These are phyloP conservation scores for Drosophila micromelanica DNA, from an alignment of 1,140 invertebrate species.

Conservation along the genomic window DNA sequence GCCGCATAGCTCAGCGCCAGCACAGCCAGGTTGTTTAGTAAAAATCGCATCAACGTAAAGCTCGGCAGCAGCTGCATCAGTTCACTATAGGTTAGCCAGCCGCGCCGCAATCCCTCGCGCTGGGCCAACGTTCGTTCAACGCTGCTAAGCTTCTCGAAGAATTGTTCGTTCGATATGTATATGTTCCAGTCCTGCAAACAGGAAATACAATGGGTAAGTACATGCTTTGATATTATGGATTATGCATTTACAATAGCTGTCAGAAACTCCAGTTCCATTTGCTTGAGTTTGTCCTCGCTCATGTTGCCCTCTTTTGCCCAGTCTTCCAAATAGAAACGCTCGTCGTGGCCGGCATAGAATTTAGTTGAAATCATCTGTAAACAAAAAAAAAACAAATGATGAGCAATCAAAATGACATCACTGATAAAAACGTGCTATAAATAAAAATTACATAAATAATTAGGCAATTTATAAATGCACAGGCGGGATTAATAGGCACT, in stretches of 20 bases:
- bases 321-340: constrained; percentile 93
- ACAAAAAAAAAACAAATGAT: constrained; percentile 27
- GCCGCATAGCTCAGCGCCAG: constrained; percentile 90
- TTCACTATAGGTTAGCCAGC: constrained; percentile 95
- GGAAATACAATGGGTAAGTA: constrained; percentile 11
- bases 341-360: constrained; percentile 96
- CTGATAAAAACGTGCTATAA: not conserved
- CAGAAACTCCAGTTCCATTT: constrained; percentile 94
- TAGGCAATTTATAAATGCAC: not conserved
- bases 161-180: constrained; percentile 89
- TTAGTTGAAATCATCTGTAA: constrained; percentile 97
- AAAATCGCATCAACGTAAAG: constrained; percentile 85
- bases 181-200: constrained; percentile 92
- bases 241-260: constrained; percentile 91
- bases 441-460: constrained; percentile 6
- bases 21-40: constrained; percentile 88
- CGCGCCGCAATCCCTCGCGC: constrained; percentile 89
- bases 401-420: constrained; percentile 40
- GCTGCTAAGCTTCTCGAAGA: constrained; percentile 88
- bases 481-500: too few species aligned
- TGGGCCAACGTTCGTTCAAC: constrained; percentile 90
- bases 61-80: constrained; percentile 87
- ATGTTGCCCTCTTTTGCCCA: constrained; percentile 94
- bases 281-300: constrained; percentile 90
- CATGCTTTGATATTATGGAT: not conserved